Evolutionary conservation across 2,888 invertebrate genomes (phyloP), one percentile per base, ranked within the genome.

Genomic region (Luperina nickerlii): DNA sequence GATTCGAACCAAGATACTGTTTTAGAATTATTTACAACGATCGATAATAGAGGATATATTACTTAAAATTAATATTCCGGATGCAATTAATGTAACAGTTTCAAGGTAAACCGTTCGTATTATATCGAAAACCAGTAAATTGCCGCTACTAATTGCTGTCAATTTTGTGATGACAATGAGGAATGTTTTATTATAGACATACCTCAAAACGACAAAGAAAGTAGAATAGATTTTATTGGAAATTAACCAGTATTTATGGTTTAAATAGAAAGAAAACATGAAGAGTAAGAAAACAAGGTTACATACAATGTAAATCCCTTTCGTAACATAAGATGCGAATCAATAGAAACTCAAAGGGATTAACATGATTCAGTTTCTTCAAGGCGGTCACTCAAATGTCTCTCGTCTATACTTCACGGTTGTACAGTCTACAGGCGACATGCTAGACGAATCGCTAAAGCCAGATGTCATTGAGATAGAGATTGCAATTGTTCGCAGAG

Each of bases 381-480:
- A 85, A 85, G 74, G 74, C 20, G 9, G 45, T 69, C 68, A 74
- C 62, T 72, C 62, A 85, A 85, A 80, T 66, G 74, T 85, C 65
- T 76, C 42, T 66, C 60, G 38, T 60, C 32, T 71, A 24, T 73
- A 74, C 68, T 42, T 74, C 45, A 48, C 1, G 38, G 67, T 42
- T 54, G n/a, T 60, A 79, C 65, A 18, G 78, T 62, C 18, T 82
- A 86, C 78, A 84, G 78, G 83, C 84, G 87, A 90, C 90, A 90
- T 91, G 90, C 87, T 91, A 92, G 93, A 94, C 91, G 92, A 92
- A 92, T 92, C 90, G 90, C 88, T 91, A 91, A 90, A 90, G 87
- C 88, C 90, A 92, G 96, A 96, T 96, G 96, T 95, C 96, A 96
- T 96, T 96, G 96, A 95, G 96, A 96, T 96, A 95, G 90, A 86